Conservation (phyloP, 2,797 vertebrate species). For the Heteromormyrus szaboi region DNA sequence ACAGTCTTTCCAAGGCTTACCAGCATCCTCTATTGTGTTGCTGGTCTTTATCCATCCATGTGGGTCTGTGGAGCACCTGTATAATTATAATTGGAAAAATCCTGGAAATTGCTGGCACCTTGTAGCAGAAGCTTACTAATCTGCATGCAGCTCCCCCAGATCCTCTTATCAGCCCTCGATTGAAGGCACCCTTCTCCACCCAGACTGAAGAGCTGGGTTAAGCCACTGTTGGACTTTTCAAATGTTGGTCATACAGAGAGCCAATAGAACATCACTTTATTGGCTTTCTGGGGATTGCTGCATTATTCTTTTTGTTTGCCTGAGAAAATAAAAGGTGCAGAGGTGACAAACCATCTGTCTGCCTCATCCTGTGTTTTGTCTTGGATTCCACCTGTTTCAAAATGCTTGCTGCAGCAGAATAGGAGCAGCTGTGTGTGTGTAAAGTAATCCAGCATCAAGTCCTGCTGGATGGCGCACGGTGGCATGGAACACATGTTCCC, state of each 20-base stretch:
- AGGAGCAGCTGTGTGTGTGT: neutral
- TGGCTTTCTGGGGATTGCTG: neutral
- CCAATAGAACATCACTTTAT: neutral
- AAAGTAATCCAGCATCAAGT: neutral
- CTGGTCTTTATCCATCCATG: neutral
- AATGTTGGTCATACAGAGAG: neutral
- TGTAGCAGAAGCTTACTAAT: neutral
- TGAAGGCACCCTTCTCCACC: neutral
- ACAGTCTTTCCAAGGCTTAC: neutral
- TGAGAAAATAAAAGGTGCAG: neutral
- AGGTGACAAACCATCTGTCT: neutral
- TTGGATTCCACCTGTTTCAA: neutral
- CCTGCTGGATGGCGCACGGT: neutral
- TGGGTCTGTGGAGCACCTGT: neutral
- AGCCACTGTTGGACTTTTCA: neutral
- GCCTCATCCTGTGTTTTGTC: neutral
- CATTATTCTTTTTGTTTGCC: neutral
- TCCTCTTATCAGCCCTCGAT: neutral
- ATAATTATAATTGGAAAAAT: neutral
- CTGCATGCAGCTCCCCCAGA: neutral
- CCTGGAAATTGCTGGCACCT: neutral
- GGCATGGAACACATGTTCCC: neutral
- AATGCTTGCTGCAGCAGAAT: neutral
- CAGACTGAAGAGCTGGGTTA: neutral
- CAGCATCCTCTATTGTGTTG: neutral